Base-by-base conservation (phyloP, 30 jellyfish, hydroid and myxozoan genomes). In the Rhopilema esculentum region DNA sequence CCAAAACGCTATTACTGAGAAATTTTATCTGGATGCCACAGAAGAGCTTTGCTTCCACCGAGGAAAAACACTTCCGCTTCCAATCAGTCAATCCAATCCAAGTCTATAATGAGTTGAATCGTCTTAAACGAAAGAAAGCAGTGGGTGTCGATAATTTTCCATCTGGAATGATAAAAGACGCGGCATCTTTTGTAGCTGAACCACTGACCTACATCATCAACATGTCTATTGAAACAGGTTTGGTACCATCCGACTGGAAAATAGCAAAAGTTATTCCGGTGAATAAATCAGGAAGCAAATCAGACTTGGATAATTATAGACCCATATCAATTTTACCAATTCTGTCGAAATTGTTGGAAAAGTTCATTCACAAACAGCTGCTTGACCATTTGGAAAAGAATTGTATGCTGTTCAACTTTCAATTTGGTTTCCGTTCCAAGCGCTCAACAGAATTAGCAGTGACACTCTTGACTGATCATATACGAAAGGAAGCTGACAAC, bases 401-500 rank as follows among this genome's bases (percentile, higher is more conserved):
- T 50, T 25, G 89, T 27, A 15, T 88, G 88, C 88, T 79, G 57
- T 77, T 88, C 69, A 78, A 27, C 21, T 57, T 18, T 17, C 96
- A 88, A 78, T 88, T 88, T 69, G 96, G 96, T 67, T 88, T 77
- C 48, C 93, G 93, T 61, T 72, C 87, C 76, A 85, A 85, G 84
- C 84, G 88, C 28, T 85, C 94, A 27, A 85, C 84, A 69, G 94
- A 85, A 74, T 79, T 57, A 52, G 94, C 84, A 65, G 88, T 73
- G 76, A 74, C 88, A 22, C 88, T 85, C 77, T 85, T 85, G 40
- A 73, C 88, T 85, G 94, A 74, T 75, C 69, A 50, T 49, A 85
- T 85, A 73, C 69, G 94, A 75, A 75, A 75, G 84, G 88, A 74
- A 66, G 84, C 89, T 73, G 89, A 74, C 83, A 85, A 85, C 73